Percentiles rank a stretch among this genome's conserved stretches.
Evolutionary conservation across 2,113 vertebrate species (phyloP).

Genomic region (Melanotaenia duboulayi): DNA sequence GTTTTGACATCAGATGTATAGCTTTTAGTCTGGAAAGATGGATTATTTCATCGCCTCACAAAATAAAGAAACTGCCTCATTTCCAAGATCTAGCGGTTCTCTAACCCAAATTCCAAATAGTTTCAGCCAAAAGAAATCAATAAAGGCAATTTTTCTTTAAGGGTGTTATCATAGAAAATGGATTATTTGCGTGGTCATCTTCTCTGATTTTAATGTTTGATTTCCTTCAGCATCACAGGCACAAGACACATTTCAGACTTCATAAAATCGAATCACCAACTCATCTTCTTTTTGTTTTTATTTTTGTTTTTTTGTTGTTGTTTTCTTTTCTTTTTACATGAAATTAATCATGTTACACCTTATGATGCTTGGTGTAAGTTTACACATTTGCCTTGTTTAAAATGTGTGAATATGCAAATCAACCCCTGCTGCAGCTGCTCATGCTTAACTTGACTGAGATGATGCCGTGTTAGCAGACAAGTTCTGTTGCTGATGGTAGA

Average conservation of each 20-base stretch:
- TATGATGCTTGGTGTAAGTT: background rate
- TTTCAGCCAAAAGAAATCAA: background rate
- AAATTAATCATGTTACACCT: background rate
- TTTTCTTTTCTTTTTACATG: conserved; percentile 2
- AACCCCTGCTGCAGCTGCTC: background rate
- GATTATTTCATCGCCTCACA: background rate
- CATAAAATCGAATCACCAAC: too few relatives aligned
- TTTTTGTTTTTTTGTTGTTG: too few relatives aligned
- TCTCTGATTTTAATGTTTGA: conserved; percentile 2
- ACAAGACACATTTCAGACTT: conserved; percentile 3
- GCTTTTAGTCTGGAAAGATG: background rate
- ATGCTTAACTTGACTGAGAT: background rate
- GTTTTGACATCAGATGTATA: background rate
- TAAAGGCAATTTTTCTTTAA: background rate
- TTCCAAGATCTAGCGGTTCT: background rate
- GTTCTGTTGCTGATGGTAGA: background rate
- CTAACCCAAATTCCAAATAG: background rate
- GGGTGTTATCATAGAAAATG: background rate
- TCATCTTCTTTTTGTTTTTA: background rate
- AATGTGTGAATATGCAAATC: background rate
- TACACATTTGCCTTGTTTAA: background rate
- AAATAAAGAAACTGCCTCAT: background rate
- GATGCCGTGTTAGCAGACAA: background rate
- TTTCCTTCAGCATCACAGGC: conserved; percentile 3
- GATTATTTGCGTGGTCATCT: background rate